Base-by-base conservation (phyloP, 2,888 invertebrate genomes). In the Oasisia sp. region DNA sequence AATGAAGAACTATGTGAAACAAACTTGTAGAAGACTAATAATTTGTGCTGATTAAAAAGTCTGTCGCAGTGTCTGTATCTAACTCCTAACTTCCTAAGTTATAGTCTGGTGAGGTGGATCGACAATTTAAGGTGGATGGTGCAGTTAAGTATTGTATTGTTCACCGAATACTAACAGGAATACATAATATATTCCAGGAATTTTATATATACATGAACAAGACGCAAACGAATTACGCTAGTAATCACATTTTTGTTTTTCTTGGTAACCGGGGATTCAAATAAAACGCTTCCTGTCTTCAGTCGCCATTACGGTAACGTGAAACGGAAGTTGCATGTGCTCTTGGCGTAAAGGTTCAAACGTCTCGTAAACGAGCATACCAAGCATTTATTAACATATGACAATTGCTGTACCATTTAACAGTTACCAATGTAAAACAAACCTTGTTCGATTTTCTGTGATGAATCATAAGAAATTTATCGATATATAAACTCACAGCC, bases 201-300 rank as follows among this genome's bases (percentile, higher is more conserved):
- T 27, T 91, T 5, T 45, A 45, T 91, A 19, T 45, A 91, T 12
- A 45, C 19, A 91, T 4, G 74, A 74, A 74, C 74, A 74, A 74
- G 74, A 27, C 74, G 27, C 5, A 74, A 74, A 19, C 7, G 27
- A 74, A 74, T 74, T 27, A 74, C 74, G 74, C 74, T 74, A 7
- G 74, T 74, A n/a, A n/a, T 74, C 74, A 74, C 74, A 74, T 74
- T 74, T 74, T 74, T 74, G 74, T 74, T 74, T 74, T 74, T 74
- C 74, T 74, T 74, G 74, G 74, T 74, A 74, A 74, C 74, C 74
- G 74, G 14, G 74, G 74, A 74, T 74, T 74, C 74, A 74, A 74
- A 74, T 74, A 74, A 74, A 74, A 74, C 74, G 74, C 74, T 74
- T 74, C 74, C 74, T 74, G 74, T 74, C 74, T 74, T 74, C 74